Conservation (phyloP, 2,797 vertebrate genomes). For the Anableps anableps region DNA sequence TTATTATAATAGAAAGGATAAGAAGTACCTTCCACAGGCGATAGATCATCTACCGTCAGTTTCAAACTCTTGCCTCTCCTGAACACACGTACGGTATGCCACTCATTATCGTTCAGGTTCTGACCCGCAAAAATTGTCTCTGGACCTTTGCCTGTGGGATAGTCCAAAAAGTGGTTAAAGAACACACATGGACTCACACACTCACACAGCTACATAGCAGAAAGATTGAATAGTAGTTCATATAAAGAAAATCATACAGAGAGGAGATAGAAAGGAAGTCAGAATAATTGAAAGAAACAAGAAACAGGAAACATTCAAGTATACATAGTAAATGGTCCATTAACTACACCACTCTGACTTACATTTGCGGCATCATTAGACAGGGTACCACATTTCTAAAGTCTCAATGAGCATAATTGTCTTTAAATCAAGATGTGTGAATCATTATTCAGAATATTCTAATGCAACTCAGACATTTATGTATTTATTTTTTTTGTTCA, state of each 20-base stretch:
- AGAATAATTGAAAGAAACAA: slow-evolving; percentile 43
- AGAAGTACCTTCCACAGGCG: slow-evolving; percentile 91
- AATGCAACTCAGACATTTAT: slow-evolving; percentile 12
- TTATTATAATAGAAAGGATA: slow-evolving; percentile 4
- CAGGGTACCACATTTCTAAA: slow-evolving; percentile 25
- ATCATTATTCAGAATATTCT: slow-evolving; percentile 37
- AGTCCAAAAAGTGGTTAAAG: slow-evolving; percentile 90
- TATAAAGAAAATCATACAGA: slow-evolving; percentile 17
- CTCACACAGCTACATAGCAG: slow-evolving; percentile 26
- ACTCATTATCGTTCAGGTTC: slow-evolving; percentile 99
- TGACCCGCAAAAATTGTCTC: slow-evolving; percentile 99
- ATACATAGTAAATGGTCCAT: slow-evolving; percentile 63
- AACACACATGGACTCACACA: slow-evolving; percentile 14
- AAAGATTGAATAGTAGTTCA: slow-evolving; percentile 44
- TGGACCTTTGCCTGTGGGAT: slow-evolving; percentile 99
- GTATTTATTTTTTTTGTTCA: background rate
- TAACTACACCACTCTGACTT: slow-evolving; percentile 64
- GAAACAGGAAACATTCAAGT: slow-evolving; percentile 57
- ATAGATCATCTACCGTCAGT: slow-evolving; percentile 96
- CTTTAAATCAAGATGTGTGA: slow-evolving; percentile 38
- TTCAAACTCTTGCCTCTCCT: slow-evolving; percentile 97
- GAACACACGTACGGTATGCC: slow-evolving; percentile 98
- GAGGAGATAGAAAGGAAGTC: slow-evolving; percentile 23
- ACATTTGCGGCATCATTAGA: slow-evolving; percentile 65
- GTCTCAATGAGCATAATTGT: slow-evolving; percentile 36